A percentile compares a stretch with the other conserved stretches of the same genome.
These are phyloP conservation scores for Willisornis vidua DNA, from an alignment of 2,113 vertebrate species.

Conservation along the genomic window DNA sequence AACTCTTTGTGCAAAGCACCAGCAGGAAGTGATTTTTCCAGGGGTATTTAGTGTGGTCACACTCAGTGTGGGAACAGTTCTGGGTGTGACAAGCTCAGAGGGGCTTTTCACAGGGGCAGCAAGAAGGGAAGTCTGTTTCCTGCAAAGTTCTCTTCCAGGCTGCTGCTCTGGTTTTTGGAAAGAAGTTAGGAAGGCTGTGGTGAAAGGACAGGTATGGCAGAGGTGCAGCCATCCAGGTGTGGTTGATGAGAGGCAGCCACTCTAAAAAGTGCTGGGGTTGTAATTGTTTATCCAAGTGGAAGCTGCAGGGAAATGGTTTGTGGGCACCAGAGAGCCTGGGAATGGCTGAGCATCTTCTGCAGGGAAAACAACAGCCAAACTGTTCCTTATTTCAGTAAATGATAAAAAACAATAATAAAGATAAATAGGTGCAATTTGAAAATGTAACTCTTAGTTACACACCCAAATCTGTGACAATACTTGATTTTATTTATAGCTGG, in stretches of 20 bases:
- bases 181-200: not conserved
- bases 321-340: not conserved
- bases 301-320: not conserved
- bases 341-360: not conserved
- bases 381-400: not conserved
- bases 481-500: not conserved
- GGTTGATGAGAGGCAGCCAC: not conserved
- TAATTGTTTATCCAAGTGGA: not conserved
- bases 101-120: not conserved
- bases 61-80: not conserved
- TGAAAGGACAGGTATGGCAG: not conserved
- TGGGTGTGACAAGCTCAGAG: not conserved
- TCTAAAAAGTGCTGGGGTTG: not conserved
- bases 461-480: not conserved
- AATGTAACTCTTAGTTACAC: not conserved
- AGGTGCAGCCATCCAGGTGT: not conserved
- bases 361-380: not conserved
- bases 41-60: not conserved
- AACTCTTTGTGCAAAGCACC: not conserved
- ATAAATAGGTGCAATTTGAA: not conserved
- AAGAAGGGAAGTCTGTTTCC: not conserved
- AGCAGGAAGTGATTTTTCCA: not conserved
- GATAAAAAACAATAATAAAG: not conserved
- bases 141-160: not conserved
- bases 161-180: not conserved